Base-by-base conservation (phyloP, 1,140 invertebrate species). In the Pseudachorutes palmiensis region DNA sequence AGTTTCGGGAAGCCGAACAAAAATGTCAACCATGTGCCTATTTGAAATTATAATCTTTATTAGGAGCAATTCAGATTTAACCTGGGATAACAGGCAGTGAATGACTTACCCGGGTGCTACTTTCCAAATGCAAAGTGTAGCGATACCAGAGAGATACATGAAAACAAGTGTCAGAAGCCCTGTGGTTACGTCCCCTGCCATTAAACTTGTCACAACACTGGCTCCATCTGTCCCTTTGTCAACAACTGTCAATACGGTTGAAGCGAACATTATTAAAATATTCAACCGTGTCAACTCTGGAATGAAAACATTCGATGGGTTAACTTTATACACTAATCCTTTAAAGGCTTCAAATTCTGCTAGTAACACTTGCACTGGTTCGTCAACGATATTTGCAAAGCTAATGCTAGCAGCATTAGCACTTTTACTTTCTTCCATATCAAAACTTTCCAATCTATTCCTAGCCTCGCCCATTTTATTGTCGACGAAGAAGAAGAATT, bases 71-170 rank as follows among this genome's bases (percentile, higher is more conserved):
- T n/a, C n/a, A n/a, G n/a, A n/a, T n/a, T n/a, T n/a, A n/a, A n/a
- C n/a, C n/a, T n/a, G n/a, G n/a, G n/a, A n/a, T n/a, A n/a, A n/a
- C n/a, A n/a, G n/a, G n/a, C n/a, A n/a, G n/a, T n/a, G 24, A n/a
- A 24, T 26, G 26, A 12, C 24, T 57, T 57, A 57, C 51, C 51
- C 51, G 5, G 14, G 51, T 57, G 51, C 51, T 12, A 57, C 51
- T 45, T 9, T 45, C 51, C 51, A 57, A 24, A 57, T 57, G 51
- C 51, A 57, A 57, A 57, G 51, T 12, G 51, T 57, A 26, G 51
- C 51, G 24, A 57, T 57, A 9, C 51, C 51, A 14, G 51, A 57
- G 5, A 57, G 24, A 26, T 57, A 57, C 51, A 57, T 57, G 51
- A 57, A 57, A 14, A 57, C 9, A 5, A 57, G 14, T 24, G 51